phyloP scores from a whole-genome alignment of 2,888 invertebrate species.

The Ptilodon capucinus region DNA sequence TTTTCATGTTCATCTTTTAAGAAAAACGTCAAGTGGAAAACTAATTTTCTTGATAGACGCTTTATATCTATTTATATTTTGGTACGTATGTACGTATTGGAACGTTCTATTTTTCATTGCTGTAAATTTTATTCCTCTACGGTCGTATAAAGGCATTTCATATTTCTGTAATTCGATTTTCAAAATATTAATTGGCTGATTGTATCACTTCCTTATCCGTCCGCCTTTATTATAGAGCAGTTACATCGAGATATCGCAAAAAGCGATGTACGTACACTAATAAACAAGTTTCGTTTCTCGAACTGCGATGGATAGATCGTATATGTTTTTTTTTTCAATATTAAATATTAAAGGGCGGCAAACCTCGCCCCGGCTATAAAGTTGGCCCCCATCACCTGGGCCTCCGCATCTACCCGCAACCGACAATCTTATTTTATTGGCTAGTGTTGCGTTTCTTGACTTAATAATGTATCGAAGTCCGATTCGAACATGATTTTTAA shows the following conservation, averaged over 20 bases:
- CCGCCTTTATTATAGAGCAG: constrained; percentile 22
- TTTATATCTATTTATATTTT: no score
- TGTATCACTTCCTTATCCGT: constrained; percentile 7
- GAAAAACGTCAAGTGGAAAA: no score
- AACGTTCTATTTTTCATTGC: no score
- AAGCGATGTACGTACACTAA: constrained; percentile 36
- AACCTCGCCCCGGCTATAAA: constrained; percentile 74
- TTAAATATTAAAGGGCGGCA: constrained; percentile 75
- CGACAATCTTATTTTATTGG: constrained; percentile 73
- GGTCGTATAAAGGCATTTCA: no score
- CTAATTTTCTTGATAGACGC: no score
- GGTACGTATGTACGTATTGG: no score
- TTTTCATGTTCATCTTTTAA: no score
- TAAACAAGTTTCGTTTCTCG: constrained; percentile 60
- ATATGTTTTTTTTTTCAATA: constrained; percentile 61
- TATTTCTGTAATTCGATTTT: not conserved
- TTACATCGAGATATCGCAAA: constrained; percentile 34
- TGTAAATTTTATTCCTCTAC: no score
- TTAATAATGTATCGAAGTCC: constrained; percentile 37
- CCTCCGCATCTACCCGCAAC: constrained; percentile 54
- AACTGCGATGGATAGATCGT: constrained; percentile 59
- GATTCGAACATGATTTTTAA: not conserved
- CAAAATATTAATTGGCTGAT: not conserved
- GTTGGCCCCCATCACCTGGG: constrained; percentile 73
- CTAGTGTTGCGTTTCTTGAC: constrained; percentile 44